Evolutionary conservation across 2,797 vertebrate genomes (phyloP), one percentile per base, ranked within the genome.

Genomic region (Xenentodon cancila): DNA sequence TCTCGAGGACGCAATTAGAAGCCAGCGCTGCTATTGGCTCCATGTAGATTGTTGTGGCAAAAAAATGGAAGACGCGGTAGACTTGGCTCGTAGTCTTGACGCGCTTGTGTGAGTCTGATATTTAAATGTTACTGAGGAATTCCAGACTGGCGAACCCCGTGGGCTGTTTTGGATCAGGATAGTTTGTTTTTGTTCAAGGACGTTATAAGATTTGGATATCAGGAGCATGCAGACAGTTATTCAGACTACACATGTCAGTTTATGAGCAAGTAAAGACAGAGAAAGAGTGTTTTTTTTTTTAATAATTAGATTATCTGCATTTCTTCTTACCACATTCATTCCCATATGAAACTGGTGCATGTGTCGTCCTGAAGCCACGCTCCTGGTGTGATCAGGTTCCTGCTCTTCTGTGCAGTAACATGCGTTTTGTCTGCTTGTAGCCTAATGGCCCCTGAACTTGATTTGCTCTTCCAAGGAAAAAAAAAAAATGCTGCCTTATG

Each of bases 1-100:
- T 65, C 34, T 73, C 44, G 9, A 57, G 46, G 34, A 19, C 45
- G 5, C 69, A 61, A 53, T 70, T 73, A 77, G 27, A 81, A 67
- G 74, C 9, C 30, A 20, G 50, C 44, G 57, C 70, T 71, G 45
- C 68, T 19, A 75, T 68, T 61, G 59, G 32, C 46, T 60, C 47
- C 77, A 71, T 66, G 21, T 30, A 62, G 30, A 49, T 51, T 69
- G 59, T 49, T 56, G 17, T 42, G 55, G 59, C 46, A 57, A 83
- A 57, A 83, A 81, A 57, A 85, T 85, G 77, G 75, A 72, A 81
- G 80, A 77, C 72, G 71, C 34, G 58, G 59, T 59, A 42, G 34
- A 47, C 52, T 69, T 44, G 51, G 13, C 48, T 32, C 18, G 21
- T 18, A 25, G 37, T 77, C 19, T 40, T 53, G 25, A 32, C 30